Evolutionary conservation across 2,113 vertebrate genomes (phyloP), one percentile per base, ranked within the genome.

Genomic region (Forbesichthys papilliferus): DNA sequence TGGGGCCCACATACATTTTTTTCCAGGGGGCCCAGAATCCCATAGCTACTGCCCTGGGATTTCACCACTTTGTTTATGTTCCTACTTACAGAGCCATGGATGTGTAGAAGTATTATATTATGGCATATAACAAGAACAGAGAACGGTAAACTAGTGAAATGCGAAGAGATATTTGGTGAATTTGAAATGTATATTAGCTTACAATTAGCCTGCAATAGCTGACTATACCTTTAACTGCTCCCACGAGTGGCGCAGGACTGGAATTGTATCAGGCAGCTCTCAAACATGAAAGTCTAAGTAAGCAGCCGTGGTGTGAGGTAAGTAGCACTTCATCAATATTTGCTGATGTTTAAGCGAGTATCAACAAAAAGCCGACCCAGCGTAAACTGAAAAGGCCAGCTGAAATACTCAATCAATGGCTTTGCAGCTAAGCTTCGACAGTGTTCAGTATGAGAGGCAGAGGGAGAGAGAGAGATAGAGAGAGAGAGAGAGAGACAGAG

Each of bases 221-320:
- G 27, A 27, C 27, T 27, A 1, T 53, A n/a, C 52, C n/a, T 13
- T 11, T 53, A 69, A 81, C 51, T 65, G 72, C 58, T 60, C 58
- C 20, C 4, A 55, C 74, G 58, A 61, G 34, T 0, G 5, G 11
- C 53, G 7, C 9, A 67, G 52, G 55, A 33, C 27, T 33, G 10
- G 10, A 27, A 66, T 46, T n/a, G 48, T 16, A n/a, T 34, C 11
- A 27, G 20, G 4, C 49, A 12, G 13, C 53, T 62, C 9, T 64
- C 36, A 47, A 14, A 60, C 60, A 48, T 33, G 58, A 14, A 65
- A 65, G 63, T 67, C 46, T 70, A 67, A 48, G 48, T 56, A 9
- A 16, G 54, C 9, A 56, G n/a, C 33, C 64, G 54, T 47, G 54
- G 36, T 42, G 36, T 42, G 36, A 42, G 27, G 36, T 42, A 42